Percentiles rank a stretch among this genome's conserved stretches.
Evolutionary conservation across 2,113 vertebrate species (phyloP).

Genomic region (Cettia cetti): DNA sequence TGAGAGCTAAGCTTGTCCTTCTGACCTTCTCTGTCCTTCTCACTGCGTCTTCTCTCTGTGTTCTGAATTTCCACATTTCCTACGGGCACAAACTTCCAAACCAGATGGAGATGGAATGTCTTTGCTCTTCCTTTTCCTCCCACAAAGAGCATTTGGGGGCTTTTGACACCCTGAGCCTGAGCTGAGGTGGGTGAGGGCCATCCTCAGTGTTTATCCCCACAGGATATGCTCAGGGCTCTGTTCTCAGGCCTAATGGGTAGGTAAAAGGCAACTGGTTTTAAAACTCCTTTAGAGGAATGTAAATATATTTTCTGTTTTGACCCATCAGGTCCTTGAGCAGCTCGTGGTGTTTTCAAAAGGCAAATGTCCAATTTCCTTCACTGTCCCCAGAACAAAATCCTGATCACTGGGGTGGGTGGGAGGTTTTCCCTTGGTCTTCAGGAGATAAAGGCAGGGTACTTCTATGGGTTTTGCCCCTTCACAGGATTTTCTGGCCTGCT

Average conservation of each 20-base stretch:
- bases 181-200: neutral
- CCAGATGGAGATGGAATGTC: neutral
- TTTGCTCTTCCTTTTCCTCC: neutral
- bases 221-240: neutral
- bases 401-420: neutral
- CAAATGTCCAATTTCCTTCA: neutral
- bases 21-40: neutral
- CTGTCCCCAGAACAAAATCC: neutral
- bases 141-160: accelerated
- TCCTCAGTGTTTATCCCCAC: neutral
- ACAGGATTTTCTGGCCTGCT: neutral
- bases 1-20: neutral
- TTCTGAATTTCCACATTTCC: neutral
- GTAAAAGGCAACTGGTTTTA: neutral
- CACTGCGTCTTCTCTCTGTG: neutral
- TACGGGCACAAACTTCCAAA: neutral
- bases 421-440: neutral
- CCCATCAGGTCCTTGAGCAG: neutral
- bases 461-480: neutral
- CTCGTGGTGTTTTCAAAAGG: neutral
- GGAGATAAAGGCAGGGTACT: neutral
- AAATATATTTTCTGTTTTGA: neutral
- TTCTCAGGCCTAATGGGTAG: neutral
- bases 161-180: neutral
- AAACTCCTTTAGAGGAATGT: neutral